Base-by-base conservation (phyloP, 2,797 vertebrate genomes). In the Heliangelus exortis region DNA sequence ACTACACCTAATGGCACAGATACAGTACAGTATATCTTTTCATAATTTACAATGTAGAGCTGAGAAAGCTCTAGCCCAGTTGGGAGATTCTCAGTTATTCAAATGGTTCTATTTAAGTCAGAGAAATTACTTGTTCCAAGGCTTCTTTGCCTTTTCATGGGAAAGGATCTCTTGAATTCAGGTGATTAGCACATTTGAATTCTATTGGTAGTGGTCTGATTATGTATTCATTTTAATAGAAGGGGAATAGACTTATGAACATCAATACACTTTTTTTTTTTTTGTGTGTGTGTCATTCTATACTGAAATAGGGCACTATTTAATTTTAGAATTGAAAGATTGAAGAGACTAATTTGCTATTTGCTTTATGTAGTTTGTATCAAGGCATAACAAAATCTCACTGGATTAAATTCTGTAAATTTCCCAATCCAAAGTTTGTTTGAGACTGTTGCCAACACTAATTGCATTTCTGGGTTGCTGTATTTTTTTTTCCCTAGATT, bases 301-400 rank as follows among this genome's bases (percentile, higher is more conserved):
- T 43, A 51, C 18, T 21, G 88, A 96, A 96, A 26, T 89, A 29
- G 73, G 19, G 23, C 62, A 72, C 12, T 68, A 45, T 81, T 90
- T 91, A 90, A 86, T 93, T 95, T 91, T 73, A 78, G 48, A 93
- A 74, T n/a, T 91, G 91, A 81, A 95, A 83, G 58, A 96, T 19
- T 85, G 86, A 96, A 95, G 71, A 96, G 61, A 84, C 53, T 77
- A 91, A 94, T 95, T 96, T 94, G 93, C 95, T 96, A 96, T 97
- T 97, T 96, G 73, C 66, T 96, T 94, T 91, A 92, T 95, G 50
- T 92, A 79, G 93, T 91, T 97, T 97, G 65, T 85, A 96, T 88
- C 96, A 96, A 96, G 81, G 61, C n/a, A 68, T 97, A 97, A 92
- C 63, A 65, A 95, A 97, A 72, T 96, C 96, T 96, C 92, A 92